phyloP scores from a whole-genome alignment of 1,140 invertebrate species.

The Dryas iulia region DNA sequence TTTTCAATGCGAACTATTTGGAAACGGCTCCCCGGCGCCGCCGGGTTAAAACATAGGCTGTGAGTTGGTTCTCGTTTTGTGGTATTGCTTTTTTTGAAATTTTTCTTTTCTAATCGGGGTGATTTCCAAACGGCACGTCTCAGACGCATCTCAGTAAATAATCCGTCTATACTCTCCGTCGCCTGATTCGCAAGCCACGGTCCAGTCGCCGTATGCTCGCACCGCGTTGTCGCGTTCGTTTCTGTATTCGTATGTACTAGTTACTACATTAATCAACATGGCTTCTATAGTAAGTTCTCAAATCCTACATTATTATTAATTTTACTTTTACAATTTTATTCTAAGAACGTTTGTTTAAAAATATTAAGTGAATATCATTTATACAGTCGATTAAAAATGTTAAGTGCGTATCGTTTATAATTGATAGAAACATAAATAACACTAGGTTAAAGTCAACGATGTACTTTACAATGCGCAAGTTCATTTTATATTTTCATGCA shows the following conservation, averaged over 20 bases:
- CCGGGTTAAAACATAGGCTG: slow-evolving; percentile 69
- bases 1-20: slow-evolving; percentile 49
- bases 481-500: slow-evolving; percentile 75
- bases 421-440: slow-evolving; percentile 67
- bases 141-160: slow-evolving; percentile 73
- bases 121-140: slow-evolving; percentile 75
- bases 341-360: slow-evolving; percentile 57
- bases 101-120: slow-evolving; percentile 55
- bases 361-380: slow-evolving; percentile 66
- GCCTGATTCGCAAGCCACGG: slow-evolving; percentile 60
- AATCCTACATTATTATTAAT: slow-evolving; percentile 54
- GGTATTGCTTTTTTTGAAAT: slow-evolving; percentile 60
- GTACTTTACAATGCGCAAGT: slow-evolving; percentile 69
- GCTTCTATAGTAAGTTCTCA: slow-evolving; percentile 69
- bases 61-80: slow-evolving; percentile 72
- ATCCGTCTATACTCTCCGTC: slow-evolving; percentile 77
- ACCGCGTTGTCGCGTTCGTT: slow-evolving; percentile 67
- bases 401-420: not conserved
- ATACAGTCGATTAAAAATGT: slow-evolving; percentile 9
- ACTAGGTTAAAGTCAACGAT: slow-evolving; percentile 74
- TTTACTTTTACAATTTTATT: slow-evolving; percentile 66
- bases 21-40: slow-evolving; percentile 45
- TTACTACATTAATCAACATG: slow-evolving; percentile 64
- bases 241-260: slow-evolving; percentile 48
- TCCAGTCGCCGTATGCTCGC: slow-evolving; percentile 48